Evolutionary conservation across 2,888 invertebrate species (phyloP).

Genomic region (Chymomyza caudatula): DNA sequence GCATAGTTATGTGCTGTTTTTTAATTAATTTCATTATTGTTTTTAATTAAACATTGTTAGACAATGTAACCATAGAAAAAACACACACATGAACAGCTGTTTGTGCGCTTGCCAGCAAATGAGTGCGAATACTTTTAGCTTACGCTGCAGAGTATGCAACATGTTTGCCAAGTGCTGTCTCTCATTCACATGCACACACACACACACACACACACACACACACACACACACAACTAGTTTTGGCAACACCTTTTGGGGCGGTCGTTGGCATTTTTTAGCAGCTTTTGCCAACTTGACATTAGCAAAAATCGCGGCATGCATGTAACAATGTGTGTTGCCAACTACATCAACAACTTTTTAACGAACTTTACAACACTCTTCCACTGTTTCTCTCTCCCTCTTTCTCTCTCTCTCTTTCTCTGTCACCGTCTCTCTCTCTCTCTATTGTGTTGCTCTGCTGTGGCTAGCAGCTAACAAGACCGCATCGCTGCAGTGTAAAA

Average conservation of each 20-base stretch:
- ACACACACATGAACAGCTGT: not conserved
- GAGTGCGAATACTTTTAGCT: conserved; percentile 39
- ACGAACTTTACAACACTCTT: conserved; percentile 54
- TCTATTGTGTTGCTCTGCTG: not conserved
- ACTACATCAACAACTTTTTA: conserved; percentile 68
- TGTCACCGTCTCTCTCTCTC: not conserved
- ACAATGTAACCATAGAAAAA: conserved; percentile 19
- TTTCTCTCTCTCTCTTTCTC: too few species aligned
- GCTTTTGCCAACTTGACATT: not conserved
- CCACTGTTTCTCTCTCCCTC: not conserved
- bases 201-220: not conserved
- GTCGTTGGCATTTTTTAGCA: conserved; percentile 55
- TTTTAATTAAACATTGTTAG: conserved; percentile 47
- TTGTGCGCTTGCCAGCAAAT: conserved; percentile 1
- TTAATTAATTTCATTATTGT: conserved; percentile 33
- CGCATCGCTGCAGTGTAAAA: conserved; percentile 19
- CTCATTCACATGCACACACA: not conserved
- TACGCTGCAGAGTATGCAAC: conserved; percentile 54
- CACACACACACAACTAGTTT: not conserved
- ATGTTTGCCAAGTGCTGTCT: conserved; percentile 36
- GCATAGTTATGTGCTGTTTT: not conserved
- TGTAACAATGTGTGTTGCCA: conserved; percentile 5
- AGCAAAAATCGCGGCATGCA: conserved; percentile 36
- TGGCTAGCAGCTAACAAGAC: conserved; percentile 54
- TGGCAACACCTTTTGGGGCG: conserved; percentile 17